Percentiles rank a stretch among this genome's conserved stretches.
Conservation (phyloP, 2,113 vertebrate species). For the Pituophis catenifer region DNA sequence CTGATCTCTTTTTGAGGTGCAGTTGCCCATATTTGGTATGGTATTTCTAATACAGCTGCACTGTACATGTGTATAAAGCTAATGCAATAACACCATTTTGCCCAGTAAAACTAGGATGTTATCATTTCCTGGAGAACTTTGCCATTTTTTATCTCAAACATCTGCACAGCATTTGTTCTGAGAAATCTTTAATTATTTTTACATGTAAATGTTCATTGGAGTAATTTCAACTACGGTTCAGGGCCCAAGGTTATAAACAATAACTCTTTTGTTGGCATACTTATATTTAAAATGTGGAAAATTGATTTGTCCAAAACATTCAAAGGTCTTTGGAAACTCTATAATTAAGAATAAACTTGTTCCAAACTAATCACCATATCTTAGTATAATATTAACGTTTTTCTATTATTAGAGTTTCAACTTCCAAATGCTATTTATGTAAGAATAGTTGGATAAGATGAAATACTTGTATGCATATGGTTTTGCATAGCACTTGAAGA, state of each 20-base stretch:
- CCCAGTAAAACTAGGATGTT: not conserved
- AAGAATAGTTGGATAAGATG: not conserved
- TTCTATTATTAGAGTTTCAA: not conserved
- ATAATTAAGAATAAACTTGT: not conserved
- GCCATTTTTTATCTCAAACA: not conserved
- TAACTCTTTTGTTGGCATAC: not conserved
- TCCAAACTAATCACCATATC: not conserved
- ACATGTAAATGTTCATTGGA: not conserved
- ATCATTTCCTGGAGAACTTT: not conserved
- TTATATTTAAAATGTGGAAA: not conserved
- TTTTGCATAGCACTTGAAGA: slow-evolving; percentile 9
- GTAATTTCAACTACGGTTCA: not conserved
- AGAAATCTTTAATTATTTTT: not conserved
- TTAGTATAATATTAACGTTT: not conserved
- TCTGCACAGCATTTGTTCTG: not conserved
- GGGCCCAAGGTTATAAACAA: not conserved
- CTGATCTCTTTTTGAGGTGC: not conserved
- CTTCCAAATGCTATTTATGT: not conserved
- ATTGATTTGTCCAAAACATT: not conserved
- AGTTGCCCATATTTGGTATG: not conserved
- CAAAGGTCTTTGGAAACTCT: not conserved
- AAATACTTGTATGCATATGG: not conserved
- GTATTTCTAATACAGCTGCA: not conserved
- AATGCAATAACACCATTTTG: not conserved
- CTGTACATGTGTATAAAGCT: not conserved